Percentiles rank a stretch among this genome's conserved stretches.
Conservation (phyloP, 2,888 invertebrate species). For the Fragum sueziense region DNA sequence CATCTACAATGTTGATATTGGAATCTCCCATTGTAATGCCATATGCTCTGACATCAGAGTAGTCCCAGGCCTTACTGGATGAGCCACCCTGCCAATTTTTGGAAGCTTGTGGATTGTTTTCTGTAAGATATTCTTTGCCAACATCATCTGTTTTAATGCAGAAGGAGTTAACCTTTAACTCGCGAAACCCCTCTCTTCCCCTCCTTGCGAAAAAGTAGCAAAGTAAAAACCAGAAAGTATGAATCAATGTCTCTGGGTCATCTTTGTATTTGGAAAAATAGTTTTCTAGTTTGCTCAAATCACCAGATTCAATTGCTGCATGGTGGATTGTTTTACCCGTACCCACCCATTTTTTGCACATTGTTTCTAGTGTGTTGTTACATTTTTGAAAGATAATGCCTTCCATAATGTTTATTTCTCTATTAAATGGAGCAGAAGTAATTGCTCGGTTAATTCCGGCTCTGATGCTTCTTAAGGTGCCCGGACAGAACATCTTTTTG, state of each 20-base stretch:
- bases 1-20: slow-evolving; percentile 13
- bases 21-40: not conserved
- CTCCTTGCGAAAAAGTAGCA: slow-evolving; percentile 18
- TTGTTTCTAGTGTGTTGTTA: slow-evolving; percentile 17
- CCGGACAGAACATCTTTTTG: not conserved
- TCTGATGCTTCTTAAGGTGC: not conserved
- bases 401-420: not conserved
- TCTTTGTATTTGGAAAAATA: slow-evolving; percentile 1
- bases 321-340: slow-evolving; percentile 3
- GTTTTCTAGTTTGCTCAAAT: not conserved
- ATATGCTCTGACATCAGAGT: no score
- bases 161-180: slow-evolving; percentile 5
- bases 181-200: slow-evolving; percentile 21
- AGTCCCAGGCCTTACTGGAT: slow-evolving; percentile 29
- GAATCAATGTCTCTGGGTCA: slow-evolving; percentile 1
- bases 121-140: slow-evolving; percentile 7
- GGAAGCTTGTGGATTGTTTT: not conserved
- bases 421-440: not conserved
- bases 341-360: slow-evolving; percentile 17
- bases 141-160: slow-evolving; percentile 11
- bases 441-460: not conserved
- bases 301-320: slow-evolving; percentile 19
- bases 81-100: slow-evolving; percentile 25
- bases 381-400: not conserved
- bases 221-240: slow-evolving; percentile 25